phyloP scores from a whole-genome alignment of 2,797 vertebrate genomes.

The Smutsia gigantea region DNA sequence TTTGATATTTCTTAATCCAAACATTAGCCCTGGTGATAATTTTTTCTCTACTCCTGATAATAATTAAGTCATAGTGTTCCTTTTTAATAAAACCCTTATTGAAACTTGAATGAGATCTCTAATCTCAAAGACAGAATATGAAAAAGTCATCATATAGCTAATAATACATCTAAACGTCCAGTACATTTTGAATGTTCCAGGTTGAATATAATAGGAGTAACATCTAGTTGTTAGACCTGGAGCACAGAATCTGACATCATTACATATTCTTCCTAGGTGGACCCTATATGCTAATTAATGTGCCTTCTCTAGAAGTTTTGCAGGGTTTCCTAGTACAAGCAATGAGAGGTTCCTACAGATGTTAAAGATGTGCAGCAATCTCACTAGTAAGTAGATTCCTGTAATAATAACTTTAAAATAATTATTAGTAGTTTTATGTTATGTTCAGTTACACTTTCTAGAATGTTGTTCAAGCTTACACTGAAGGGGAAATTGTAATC shows the following conservation, averaged over 20 bases:
- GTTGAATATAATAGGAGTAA: neutral
- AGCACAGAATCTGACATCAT: neutral
- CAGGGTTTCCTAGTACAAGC: slow-evolving; percentile 9
- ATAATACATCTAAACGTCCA: neutral
- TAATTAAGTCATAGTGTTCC: neutral
- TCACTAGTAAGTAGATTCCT: neutral
- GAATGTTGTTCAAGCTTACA: neutral
- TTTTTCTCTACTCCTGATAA: neutral
- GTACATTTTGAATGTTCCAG: slow-evolving; percentile 8
- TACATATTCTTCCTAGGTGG: neutral
- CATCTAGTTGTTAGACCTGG: slow-evolving; percentile 16
- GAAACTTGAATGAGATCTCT: neutral
- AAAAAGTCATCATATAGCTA: slow-evolving; percentile 15
- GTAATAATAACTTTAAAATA: neutral
- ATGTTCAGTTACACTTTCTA: neutral
- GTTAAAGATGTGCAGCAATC: neutral
- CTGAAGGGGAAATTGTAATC: neutral
- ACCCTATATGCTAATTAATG: neutral
- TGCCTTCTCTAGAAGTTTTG: neutral
- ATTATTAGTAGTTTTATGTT: neutral
- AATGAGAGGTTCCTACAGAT: neutral
- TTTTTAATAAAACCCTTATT: neutral
- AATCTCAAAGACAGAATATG: slow-evolving; percentile 43
- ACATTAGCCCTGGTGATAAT: neutral
- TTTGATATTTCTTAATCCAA: neutral